These are phyloP conservation scores for Rhizomys pruinosus DNA, from an alignment of 2,113 vertebrate genomes.

Conservation along the genomic window DNA sequence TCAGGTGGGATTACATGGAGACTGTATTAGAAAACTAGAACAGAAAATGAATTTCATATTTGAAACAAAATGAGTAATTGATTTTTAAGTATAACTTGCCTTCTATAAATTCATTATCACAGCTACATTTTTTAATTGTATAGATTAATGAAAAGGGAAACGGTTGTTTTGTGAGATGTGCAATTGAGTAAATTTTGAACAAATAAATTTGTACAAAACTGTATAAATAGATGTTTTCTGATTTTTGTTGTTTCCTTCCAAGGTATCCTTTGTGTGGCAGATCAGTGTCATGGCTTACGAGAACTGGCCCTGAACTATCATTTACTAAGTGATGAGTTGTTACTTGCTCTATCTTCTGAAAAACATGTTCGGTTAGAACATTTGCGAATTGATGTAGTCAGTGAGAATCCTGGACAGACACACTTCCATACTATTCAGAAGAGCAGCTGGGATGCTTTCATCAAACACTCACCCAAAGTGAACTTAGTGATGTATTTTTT, in stretches of 20 bases:
- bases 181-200: conserved; percentile 35
- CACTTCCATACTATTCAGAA: conserved; percentile 97
- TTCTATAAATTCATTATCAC: conserved; percentile 16
- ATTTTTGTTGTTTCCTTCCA: conserved; percentile 18
- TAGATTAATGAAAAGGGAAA: conserved; percentile 15
- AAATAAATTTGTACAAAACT: conserved; percentile 28
- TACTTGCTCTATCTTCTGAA: conserved; percentile 96
- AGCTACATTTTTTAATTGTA: conserved; percentile 20
- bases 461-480: conserved; percentile 97
- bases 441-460: conserved; percentile 99
- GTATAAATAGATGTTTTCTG: conserved; percentile 52
- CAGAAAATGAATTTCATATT: conserved; percentile 39
- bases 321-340: conserved; percentile 94
- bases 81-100: conserved; percentile 21
- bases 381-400: conserved; percentile 97
- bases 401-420: conserved; percentile 95
- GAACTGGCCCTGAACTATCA: conserved; percentile 97
- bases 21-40: neutral
- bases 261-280: conserved; percentile 93
- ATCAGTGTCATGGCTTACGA: conserved; percentile 96
- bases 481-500: conserved; percentile 99
- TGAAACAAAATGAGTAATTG: conserved; percentile 40
- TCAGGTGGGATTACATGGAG: too few species aligned
- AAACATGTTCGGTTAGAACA: conserved; percentile 97
- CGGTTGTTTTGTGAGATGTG: neutral